These are phyloP conservation scores for Drosophila pandora DNA, from an alignment of 1,140 invertebrate genomes.

Conservation along the genomic window DNA sequence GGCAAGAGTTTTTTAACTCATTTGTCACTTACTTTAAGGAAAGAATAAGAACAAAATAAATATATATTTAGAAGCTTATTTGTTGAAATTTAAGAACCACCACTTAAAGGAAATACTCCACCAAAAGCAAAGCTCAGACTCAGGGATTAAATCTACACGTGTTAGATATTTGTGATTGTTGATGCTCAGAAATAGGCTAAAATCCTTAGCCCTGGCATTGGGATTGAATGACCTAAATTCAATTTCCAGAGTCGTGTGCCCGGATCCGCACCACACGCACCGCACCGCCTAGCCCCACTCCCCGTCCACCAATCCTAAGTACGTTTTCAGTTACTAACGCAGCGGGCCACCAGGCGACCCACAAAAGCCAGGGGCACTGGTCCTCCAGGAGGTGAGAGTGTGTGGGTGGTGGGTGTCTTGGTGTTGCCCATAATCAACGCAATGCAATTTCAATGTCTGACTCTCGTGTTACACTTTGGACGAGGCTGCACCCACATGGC, in stretches of 20 bases:
- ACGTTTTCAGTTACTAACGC: slow-evolving; percentile 79
- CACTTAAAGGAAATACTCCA: neutral
- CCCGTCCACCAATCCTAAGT: slow-evolving; percentile 57
- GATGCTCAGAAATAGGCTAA: slow-evolving; percentile 10
- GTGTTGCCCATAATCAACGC: slow-evolving; percentile 70
- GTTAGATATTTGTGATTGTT: slow-evolving; percentile 28
- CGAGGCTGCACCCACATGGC: slow-evolving; percentile 16
- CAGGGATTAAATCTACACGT: slow-evolving; percentile 30
- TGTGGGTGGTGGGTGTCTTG: slow-evolving; percentile 37
- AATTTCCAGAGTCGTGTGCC: slow-evolving; percentile 54
- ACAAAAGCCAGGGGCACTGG: slow-evolving; percentile 14
- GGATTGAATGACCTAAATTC: slow-evolving; percentile 74
- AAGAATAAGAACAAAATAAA: neutral
- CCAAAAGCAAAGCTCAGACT: neutral
- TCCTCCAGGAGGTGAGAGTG: slow-evolving; percentile 23
- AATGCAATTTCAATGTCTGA: slow-evolving; percentile 81
- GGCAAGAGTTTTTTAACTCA: no score
- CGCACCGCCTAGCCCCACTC: neutral
- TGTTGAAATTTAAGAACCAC: neutral
- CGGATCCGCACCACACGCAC: slow-evolving; percentile 4
- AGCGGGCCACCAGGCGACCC: slow-evolving; percentile 57
- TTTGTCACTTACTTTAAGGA: no score
- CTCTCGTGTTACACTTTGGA: slow-evolving; percentile 65
- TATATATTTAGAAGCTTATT: neutral
- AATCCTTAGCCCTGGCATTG: slow-evolving; percentile 41